Conservation (phyloP, 2,888 invertebrate genomes). For the Nebria brevicollis region DNA sequence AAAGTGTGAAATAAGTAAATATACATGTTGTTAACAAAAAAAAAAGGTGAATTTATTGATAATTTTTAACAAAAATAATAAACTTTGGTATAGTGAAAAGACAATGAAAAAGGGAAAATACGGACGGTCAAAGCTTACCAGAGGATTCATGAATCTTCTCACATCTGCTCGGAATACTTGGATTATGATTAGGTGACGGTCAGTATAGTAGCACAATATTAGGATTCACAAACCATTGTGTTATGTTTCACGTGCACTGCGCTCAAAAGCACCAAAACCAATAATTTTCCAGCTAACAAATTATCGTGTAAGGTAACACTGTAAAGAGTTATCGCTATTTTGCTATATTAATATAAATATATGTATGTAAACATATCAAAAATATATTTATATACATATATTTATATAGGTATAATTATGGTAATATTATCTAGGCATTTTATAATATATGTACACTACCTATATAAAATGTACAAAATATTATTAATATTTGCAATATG, state of each 20-base stretch:
- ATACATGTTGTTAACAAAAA: slow-evolving; percentile 1
- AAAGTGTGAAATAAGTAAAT: slow-evolving; percentile 20
- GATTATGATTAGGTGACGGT: slow-evolving; percentile 24
- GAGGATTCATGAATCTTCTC: slow-evolving; percentile 51
- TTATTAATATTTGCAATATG: too few species aligned
- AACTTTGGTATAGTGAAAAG: slow-evolving; percentile 44
- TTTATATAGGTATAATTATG: too few species aligned
- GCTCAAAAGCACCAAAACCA: slow-evolving; percentile 40
- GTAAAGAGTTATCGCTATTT: neutral
- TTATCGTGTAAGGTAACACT: slow-evolving; percentile 2
- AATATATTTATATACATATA: too few species aligned
- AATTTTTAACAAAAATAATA: slow-evolving; percentile 13
- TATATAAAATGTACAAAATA: too few species aligned
- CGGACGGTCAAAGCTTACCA: slow-evolving; percentile 62
- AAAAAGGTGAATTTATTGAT: neutral
- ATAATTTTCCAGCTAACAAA: slow-evolving; percentile 18
- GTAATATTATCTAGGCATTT: too few species aligned
- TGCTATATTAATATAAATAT: neutral
- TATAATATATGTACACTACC: too few species aligned
- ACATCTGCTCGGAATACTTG: slow-evolving; percentile 42
- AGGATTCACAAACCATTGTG: slow-evolving; percentile 35
- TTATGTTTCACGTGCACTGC: slow-evolving; percentile 39
- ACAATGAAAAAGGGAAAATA: slow-evolving; percentile 53
- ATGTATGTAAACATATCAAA: too few species aligned
- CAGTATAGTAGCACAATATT: slow-evolving; percentile 26